Evolutionary conservation across 2,888 invertebrate species (phyloP).

Genomic region (Brenthis ino): DNA sequence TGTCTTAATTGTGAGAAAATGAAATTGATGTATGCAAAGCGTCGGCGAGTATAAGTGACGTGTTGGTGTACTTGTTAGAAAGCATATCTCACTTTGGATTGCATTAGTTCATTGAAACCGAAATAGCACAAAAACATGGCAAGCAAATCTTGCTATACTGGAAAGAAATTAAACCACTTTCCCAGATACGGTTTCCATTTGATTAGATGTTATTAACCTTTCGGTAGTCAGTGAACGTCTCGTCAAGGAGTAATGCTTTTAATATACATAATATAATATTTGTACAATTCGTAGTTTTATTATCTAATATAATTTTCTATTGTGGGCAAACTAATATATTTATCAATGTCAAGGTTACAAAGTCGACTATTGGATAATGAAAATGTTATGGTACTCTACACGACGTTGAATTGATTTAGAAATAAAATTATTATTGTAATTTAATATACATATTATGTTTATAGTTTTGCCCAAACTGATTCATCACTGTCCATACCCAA

Average conservation of each 20-base stretch:
- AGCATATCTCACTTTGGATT: constrained; percentile 22
- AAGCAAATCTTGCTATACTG: constrained; percentile 38
- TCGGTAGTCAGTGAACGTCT: not conserved
- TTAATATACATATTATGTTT: no score
- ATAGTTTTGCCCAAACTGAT: no score
- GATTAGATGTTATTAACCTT: constrained; percentile 35
- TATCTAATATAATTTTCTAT: not conserved
- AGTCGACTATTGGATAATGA: no score
- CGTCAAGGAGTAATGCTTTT: no score
- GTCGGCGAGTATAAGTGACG: not conserved
- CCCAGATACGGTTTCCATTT: constrained; percentile 41
- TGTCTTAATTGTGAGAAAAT: no score
- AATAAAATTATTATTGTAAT: no score
- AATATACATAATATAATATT: no score
- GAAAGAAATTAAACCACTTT: constrained; percentile 45
- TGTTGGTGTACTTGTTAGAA: constrained; percentile 23
- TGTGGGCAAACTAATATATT: no score
- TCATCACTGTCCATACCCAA: no score
- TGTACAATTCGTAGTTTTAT: not conserved
- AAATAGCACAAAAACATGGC: constrained; percentile 14
- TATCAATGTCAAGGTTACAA: no score
- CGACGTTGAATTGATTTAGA: no score
- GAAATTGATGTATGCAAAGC: not conserved
- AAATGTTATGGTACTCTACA: no score
- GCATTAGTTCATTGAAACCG: constrained; percentile 20